Base-by-base conservation (phyloP, 2,113 vertebrate species). In the Xyliphius kryptos region DNA sequence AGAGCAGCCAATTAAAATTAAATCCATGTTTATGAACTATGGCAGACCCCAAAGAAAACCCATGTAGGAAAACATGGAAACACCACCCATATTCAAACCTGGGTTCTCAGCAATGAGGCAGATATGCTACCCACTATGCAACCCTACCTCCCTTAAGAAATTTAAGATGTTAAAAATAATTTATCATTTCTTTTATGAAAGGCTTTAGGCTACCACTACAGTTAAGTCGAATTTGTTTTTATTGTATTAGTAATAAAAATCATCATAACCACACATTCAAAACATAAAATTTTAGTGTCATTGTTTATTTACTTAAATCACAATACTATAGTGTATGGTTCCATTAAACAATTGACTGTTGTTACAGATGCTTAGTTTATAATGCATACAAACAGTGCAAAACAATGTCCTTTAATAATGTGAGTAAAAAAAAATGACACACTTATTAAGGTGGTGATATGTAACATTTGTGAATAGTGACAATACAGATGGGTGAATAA, bases 391-490 rank as follows among this genome's bases (percentile, higher is more conserved):
- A 16, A 10, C n/a, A n/a, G n/a, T n/a, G n/a, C n/a, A n/a, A n/a
- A n/a, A 37, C 46, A 16, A 41, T 19, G 7, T 37, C 21, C 26
- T 32, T 3, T 32, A 32, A 32, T 32, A 32, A 32, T 44, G 11
- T 12, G 3, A 6, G 47, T 64, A 16, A 32, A 64, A 41, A 50
- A 13, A 32, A 13, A 32, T 22, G 10, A 56, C 12, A 43, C 6
- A 22, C 7, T 26, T 51, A 17, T 20, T 22, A 9, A 53, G 19
- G 22, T 63, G 37, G 19, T 40, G 15, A 50, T 62, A 19, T 20
- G 36, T 52, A 22, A 38, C 32, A 65, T 46, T 46, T 46, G 36
- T 20, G 47, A 65, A 56, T 20, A 38, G 48, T 36, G 5, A 11
- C 5, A 14, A 26, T 41, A 20, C 32, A 48, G 53, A 49, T 56